Conservation (phyloP, 2,113 vertebrate species). For the Phalacrocorax brasilianus region DNA sequence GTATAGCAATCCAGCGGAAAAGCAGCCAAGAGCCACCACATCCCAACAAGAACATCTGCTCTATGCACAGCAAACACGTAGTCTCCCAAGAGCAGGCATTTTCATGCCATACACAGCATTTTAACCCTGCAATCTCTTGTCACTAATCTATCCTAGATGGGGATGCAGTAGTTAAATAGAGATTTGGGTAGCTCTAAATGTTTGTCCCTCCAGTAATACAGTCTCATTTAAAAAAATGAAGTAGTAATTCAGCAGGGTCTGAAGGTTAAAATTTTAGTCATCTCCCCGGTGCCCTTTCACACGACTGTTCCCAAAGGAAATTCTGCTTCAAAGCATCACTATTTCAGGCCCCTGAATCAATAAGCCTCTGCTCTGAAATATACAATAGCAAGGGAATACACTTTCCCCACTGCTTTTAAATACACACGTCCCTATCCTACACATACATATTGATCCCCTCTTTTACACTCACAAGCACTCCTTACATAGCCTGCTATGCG, state of each 20-base stretch:
- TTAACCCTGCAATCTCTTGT: neutral
- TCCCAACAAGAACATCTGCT: neutral
- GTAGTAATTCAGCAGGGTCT: conserved; percentile 58
- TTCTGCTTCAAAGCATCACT: conserved; percentile 47
- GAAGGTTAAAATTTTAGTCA: conserved; percentile 71
- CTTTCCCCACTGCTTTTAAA: neutral
- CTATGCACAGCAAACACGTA: neutral
- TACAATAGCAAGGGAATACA: conserved; percentile 15
- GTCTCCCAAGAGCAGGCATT: neutral
- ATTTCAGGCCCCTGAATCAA: conserved; percentile 56
- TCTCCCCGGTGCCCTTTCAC: conserved; percentile 62
- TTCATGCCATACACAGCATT: neutral
- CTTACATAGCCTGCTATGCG: rapidly evolving
- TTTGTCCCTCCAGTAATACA: conserved; percentile 12
- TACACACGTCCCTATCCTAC: neutral
- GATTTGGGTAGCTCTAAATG: neutral
- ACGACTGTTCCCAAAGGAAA: conserved; percentile 49
- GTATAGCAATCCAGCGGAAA: neutral
- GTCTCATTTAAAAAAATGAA: neutral
- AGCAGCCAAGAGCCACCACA: neutral
- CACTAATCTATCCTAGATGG: neutral
- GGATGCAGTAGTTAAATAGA: conserved; percentile 17
- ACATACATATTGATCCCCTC: rapidly evolving
- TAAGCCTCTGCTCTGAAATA: conserved; percentile 58
- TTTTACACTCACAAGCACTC: neutral